phyloP scores from a whole-genome alignment of 2,113 vertebrate genomes.

The Halichoeres trimaculatus region DNA sequence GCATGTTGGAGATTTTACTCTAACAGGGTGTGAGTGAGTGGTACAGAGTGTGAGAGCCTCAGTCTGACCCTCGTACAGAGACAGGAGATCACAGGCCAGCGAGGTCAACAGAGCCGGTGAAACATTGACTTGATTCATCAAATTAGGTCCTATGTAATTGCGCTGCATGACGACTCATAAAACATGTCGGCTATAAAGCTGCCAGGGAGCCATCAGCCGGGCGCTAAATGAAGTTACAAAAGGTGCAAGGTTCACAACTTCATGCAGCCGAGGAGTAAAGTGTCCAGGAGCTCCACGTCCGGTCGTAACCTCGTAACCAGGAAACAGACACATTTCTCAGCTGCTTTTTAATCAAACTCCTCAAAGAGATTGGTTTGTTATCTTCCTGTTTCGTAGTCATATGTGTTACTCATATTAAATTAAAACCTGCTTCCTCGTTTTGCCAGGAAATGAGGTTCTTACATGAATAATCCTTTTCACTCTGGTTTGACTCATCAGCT shows the following conservation, averaged over 20 bases:
- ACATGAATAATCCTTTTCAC: neutral
- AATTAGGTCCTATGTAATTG: constrained; percentile 93
- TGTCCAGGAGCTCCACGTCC: constrained; percentile 63
- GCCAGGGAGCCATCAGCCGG: constrained; percentile 91
- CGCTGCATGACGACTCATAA: constrained; percentile 90
- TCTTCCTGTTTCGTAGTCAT: neutral
- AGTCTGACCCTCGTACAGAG: constrained; percentile 88
- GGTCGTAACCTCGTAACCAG: constrained; percentile 32
- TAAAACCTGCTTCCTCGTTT: neutral
- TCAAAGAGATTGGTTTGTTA: neutral
- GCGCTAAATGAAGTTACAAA: constrained; percentile 91
- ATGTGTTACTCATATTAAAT: neutral
- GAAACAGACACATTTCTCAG: neutral
- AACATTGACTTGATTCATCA: constrained; percentile 97
- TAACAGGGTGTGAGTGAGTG: constrained; percentile 81
- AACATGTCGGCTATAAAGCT: constrained; percentile 91
- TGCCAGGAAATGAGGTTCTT: neutral
- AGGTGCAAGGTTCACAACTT: constrained; percentile 86
- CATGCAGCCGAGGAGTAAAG: constrained; percentile 85
- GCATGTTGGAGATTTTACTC: constrained; percentile 50
- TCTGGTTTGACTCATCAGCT: neutral
- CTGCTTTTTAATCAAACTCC: neutral
- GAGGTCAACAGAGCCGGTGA: constrained; percentile 86
- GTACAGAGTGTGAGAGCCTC: constrained; percentile 86
- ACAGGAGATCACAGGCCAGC: constrained; percentile 84